Evolutionary conservation across 2,113 vertebrate genomes (phyloP).

Genomic region (Pachypanchax playfairii): DNA sequence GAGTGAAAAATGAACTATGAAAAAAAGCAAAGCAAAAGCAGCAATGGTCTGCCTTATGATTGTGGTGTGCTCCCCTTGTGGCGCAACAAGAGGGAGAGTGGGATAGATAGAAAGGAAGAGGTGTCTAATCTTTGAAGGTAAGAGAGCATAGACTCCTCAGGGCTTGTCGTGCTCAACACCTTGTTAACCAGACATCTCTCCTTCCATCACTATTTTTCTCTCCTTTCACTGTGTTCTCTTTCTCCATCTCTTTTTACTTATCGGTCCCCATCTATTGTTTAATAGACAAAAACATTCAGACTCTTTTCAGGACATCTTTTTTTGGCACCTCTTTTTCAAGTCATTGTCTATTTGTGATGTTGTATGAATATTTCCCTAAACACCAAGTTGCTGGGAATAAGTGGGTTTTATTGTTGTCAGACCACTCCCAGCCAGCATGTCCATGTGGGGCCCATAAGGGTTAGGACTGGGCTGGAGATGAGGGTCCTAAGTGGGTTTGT

Average conservation of each 20-base stretch:
- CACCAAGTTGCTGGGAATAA: slow-evolving; percentile 8
- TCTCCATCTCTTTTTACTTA: slow-evolving; percentile 22
- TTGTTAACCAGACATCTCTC: slow-evolving; percentile 83
- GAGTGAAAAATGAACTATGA: slow-evolving; percentile 6
- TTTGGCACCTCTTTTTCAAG: slow-evolving; percentile 5
- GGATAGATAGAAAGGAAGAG: slow-evolving; percentile 81
- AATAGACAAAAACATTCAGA: slow-evolving; percentile 16
- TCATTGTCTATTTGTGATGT: slow-evolving; percentile 2
- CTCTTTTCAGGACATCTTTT: background rate
- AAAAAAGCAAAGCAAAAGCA: slow-evolving; percentile 6
- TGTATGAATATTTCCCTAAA: background rate
- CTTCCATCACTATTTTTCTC: slow-evolving; percentile 70
- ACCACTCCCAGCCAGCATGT: too few relatives aligned
- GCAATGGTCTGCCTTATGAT: slow-evolving; percentile 67
- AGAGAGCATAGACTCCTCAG: slow-evolving; percentile 80
- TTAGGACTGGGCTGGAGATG: too few relatives aligned
- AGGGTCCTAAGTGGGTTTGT: too few relatives aligned
- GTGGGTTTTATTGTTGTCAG: slow-evolving; percentile 45
- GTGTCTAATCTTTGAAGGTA: slow-evolving; percentile 83
- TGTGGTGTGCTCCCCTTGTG: slow-evolving; percentile 74
- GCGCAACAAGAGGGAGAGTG: slow-evolving; percentile 77
- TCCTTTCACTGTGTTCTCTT: slow-evolving; percentile 45
- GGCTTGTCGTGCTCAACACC: slow-evolving; percentile 82
- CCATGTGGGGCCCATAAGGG: too few relatives aligned
- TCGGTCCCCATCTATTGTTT: slow-evolving; percentile 22